These are phyloP conservation scores for Rotaria macrura DNA, from an alignment of 2,888 invertebrate genomes.

Conservation along the genomic window DNA sequence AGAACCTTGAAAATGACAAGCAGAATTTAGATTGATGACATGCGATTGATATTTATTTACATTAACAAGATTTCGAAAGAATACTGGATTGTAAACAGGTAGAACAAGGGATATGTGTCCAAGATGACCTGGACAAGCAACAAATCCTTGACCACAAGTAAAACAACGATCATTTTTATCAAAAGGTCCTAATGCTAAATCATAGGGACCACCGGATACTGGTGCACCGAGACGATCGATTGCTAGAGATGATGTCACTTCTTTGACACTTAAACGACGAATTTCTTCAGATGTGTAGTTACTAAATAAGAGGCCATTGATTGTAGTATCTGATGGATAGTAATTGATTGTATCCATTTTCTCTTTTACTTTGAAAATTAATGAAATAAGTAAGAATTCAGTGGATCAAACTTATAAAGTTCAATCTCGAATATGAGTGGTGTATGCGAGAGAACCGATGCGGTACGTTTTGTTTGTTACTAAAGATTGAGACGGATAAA, in stretches of 20 bases:
- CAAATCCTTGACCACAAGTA: slow-evolving; percentile 63
- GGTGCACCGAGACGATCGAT: slow-evolving; percentile 75
- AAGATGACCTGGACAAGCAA: slow-evolving; percentile 77
- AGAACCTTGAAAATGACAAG: not conserved
- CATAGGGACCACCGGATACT: slow-evolving; percentile 75
- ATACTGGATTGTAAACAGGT: slow-evolving; percentile 78
- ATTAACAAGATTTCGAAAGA: slow-evolving; percentile 62
- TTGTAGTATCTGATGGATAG: not conserved
- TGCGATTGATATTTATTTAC: not conserved
- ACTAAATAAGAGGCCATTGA: slow-evolving; percentile 13
- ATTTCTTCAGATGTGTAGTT: slow-evolving; percentile 30
- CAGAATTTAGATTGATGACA: not conserved
- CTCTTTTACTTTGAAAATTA: not conserved
- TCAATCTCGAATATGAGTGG: not conserved
- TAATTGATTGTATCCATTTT: not conserved
- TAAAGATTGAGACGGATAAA: too few species aligned
- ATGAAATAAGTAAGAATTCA: not conserved
- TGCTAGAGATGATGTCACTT: slow-evolving; percentile 65
- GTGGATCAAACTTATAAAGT: not conserved
- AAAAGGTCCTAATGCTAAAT: slow-evolving; percentile 63
- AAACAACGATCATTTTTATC: slow-evolving; percentile 62
- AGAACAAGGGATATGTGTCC: slow-evolving; percentile 83
- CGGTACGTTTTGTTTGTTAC: too few species aligned
- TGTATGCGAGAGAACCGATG: not conserved
- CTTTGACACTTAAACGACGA: slow-evolving; percentile 40